Evolutionary conservation across 2,797 vertebrate species (phyloP).

Genomic region (Caiman crocodilus): DNA sequence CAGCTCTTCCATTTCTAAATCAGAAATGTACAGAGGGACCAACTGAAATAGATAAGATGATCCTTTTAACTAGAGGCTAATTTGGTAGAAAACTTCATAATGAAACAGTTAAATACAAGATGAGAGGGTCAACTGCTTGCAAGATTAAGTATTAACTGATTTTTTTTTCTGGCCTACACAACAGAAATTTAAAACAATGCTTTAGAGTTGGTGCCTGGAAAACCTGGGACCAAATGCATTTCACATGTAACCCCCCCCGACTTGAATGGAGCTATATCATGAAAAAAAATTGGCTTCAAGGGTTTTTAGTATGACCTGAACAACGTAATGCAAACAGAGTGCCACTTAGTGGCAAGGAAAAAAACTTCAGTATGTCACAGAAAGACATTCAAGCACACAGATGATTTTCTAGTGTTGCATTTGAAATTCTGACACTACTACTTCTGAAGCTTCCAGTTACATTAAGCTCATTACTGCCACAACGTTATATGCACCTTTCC

Average conservation of each 20-base stretch:
- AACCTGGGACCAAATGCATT: conserved; percentile 37
- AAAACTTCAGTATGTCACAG: conserved; percentile 29
- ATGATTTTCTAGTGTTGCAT: conserved; percentile 62
- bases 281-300: conserved; percentile 62
- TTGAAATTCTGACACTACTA: conserved; percentile 74
- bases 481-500: conserved; percentile 78
- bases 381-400: conserved; percentile 32
- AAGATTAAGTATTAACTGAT: conserved; percentile 14
- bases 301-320: conserved; percentile 55
- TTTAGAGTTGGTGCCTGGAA: conserved; percentile 32
- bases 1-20: conserved; percentile 75
- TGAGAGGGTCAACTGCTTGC: conserved; percentile 59
- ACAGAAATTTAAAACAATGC: conserved; percentile 35
- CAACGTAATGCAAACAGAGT: conserved; percentile 70
- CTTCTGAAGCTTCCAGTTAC: conserved; percentile 80
- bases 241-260: not conserved
- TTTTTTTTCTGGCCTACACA: conserved; percentile 41
- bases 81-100: conserved; percentile 72
- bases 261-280: not conserved
- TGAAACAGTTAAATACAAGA: conserved; percentile 75
- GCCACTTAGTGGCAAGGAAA: conserved; percentile 77
- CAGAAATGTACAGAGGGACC: conserved; percentile 54
- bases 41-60: conserved; percentile 76
- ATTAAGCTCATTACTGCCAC: conserved; percentile 78
- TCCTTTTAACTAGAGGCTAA: conserved; percentile 76